These are phyloP conservation scores for Knipowitschia caucasica DNA, from an alignment of 2,797 vertebrate genomes.

Conservation along the genomic window DNA sequence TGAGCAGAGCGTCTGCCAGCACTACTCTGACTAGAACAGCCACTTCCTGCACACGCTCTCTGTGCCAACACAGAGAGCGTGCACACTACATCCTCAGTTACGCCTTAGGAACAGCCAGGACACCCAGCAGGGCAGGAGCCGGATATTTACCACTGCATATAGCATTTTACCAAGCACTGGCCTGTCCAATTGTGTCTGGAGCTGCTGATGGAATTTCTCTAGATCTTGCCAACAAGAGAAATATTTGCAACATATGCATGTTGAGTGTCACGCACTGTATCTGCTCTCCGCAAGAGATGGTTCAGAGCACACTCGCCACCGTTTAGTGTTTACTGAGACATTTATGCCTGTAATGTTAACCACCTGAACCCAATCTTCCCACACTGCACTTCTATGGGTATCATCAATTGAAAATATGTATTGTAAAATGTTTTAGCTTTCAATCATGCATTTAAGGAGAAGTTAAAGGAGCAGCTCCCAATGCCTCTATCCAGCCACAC, in stretches of 20 bases:
- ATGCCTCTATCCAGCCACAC: slow-evolving; percentile 41
- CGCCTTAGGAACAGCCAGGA: slow-evolving; percentile 45
- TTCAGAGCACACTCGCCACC: neutral
- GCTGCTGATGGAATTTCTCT: slow-evolving; percentile 34
- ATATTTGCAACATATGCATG: slow-evolving; percentile 46
- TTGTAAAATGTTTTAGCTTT: neutral
- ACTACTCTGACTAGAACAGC: slow-evolving; percentile 77
- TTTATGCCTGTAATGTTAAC: slow-evolving; percentile 3
- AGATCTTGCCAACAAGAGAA: slow-evolving; percentile 40
- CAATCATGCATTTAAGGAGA: neutral
- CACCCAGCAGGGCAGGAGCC: slow-evolving; percentile 36
- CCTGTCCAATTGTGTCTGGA: slow-evolving; percentile 27
- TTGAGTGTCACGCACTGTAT: slow-evolving; percentile 28
- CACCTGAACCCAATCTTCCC: neutral
- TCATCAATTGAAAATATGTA: neutral
- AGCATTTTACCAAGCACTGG: slow-evolving; percentile 47
- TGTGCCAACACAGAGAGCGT: slow-evolving; percentile 68
- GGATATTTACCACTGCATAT: slow-evolving; percentile 53
- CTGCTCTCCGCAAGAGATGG: slow-evolving; percentile 19
- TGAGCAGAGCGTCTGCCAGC: slow-evolving; percentile 77
- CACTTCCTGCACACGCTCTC: slow-evolving; percentile 78
- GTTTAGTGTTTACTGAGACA: slow-evolving; percentile 8
- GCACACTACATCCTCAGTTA: slow-evolving; percentile 43
- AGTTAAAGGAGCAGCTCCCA: slow-evolving; percentile 13
- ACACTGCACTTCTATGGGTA: neutral